Evolutionary conservation across 2,797 vertebrate species (phyloP), one percentile per base, ranked within the genome.

Genomic region (Spinus olivaceus): DNA sequence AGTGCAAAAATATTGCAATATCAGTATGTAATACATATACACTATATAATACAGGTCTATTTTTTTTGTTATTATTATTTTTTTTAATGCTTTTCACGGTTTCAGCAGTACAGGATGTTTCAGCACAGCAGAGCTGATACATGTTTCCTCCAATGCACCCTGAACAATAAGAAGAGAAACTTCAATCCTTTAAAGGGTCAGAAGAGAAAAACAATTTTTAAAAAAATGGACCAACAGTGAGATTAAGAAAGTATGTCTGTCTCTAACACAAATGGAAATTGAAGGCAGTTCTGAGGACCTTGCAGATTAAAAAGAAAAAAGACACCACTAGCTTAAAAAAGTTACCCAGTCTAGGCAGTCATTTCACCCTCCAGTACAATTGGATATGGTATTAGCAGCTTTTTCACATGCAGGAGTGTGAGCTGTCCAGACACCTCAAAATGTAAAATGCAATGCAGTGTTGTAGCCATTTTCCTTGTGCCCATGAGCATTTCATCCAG

Each of bases 401-500:
- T 92, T 86, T 92, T 85, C 22, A 71, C 14, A 22, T 59, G 53
- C 18, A 60, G 28, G 19, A 44, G 5, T 19, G 9, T 51, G 49
- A 87, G 14, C 32, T 53, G 14, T 35, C 12, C 7, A 9, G 44
- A 49, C 3, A 20, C 2, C 9, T 39, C 35, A 28, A 72, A 70
- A 72, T 8, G 4, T 44, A 50, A 81, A 86, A 37, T 30, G 5
- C n/a, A n/a, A 0, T 8, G 9, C 5, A 8, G 6, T 10, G 3
- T 18, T 67, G 14, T 77, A 76, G 41, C 50, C 16, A 10, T 88
- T 84, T 86, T 49, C 18, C 32, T 64, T 82, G 16, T 27, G 20
- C 42, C 15, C 18, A 14, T 15, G 22, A 50, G 3, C 12, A 32
- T 84, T 79, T 86, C 51, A 53, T 60, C 37, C n/a, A 30, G 22